Conservation (phyloP, 2,113 vertebrate genomes). For the Neomonachus schauinslandi region DNA sequence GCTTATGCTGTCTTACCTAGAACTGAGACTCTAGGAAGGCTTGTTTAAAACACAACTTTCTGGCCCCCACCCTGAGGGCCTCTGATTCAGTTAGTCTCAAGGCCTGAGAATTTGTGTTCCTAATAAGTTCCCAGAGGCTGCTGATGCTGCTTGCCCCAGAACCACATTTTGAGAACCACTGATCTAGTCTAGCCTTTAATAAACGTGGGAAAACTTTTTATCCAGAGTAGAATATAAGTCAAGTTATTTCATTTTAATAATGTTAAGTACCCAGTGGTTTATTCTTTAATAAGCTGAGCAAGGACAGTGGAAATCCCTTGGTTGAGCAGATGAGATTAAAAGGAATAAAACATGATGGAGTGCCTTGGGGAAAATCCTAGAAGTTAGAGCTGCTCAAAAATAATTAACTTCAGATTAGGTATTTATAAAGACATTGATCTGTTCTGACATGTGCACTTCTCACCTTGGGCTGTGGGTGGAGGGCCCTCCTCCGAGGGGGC, state of each 20-base stretch:
- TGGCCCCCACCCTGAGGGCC: neutral
- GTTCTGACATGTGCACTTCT: neutral
- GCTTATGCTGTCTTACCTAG: neutral
- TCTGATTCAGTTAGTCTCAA: neutral
- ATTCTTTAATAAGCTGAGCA: neutral
- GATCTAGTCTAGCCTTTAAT: neutral
- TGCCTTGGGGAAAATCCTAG: neutral
- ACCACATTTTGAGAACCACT: neutral
- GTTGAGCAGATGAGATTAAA: neutral
- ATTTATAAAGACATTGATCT: neutral
- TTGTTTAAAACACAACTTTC: neutral
- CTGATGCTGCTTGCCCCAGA: neutral
- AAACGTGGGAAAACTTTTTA: neutral
- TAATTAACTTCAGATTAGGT: neutral
- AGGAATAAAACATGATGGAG: neutral
- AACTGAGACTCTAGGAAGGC: neutral
- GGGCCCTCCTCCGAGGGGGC: neutral
- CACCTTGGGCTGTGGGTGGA: neutral
- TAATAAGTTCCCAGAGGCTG: neutral
- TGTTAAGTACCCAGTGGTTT: neutral
- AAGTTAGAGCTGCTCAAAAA: neutral
- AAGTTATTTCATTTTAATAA: neutral
- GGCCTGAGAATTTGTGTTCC: neutral
- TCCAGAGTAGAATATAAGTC: neutral
- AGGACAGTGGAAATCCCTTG: neutral